These are phyloP conservation scores for Germaria angustata DNA, from an alignment of 2,888 invertebrate genomes.

Conservation along the genomic window DNA sequence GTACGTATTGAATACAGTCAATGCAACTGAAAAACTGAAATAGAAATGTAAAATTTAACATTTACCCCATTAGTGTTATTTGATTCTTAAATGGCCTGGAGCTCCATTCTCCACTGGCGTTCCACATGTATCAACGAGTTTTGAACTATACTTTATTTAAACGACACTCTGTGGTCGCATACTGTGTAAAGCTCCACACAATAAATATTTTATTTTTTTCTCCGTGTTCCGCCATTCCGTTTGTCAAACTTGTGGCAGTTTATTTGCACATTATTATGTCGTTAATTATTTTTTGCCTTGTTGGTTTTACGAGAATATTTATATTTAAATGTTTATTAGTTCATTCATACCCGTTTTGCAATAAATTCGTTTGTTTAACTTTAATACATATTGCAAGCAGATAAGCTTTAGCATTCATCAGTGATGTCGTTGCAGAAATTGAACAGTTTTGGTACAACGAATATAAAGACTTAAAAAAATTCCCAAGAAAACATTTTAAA, in stretches of 20 bases:
- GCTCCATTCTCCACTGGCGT: slow-evolving; percentile 6
- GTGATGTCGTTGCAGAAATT: background rate
- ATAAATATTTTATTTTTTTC: background rate
- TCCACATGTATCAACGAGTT: slow-evolving; percentile 4
- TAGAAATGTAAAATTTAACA: slow-evolving; percentile 8
- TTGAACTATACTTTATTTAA: slow-evolving; percentile 47
- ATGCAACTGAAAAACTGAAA: background rate
- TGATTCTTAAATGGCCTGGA: slow-evolving; percentile 10
- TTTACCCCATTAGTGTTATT: slow-evolving; percentile 43
- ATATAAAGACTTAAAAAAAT: background rate
- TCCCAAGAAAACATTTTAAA: too few species aligned
- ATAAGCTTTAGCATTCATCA: background rate
- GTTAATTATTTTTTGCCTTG: slow-evolving; percentile 69
- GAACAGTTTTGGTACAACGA: background rate
- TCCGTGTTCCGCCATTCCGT: slow-evolving; percentile 43
- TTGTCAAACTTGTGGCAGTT: slow-evolving; percentile 68
- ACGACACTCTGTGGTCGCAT: slow-evolving; percentile 40
- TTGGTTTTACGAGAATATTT: slow-evolving; percentile 54
- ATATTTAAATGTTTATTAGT: slow-evolving; percentile 36
- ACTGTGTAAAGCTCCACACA: slow-evolving; percentile 24
- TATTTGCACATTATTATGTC: slow-evolving; percentile 71
- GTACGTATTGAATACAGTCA: background rate
- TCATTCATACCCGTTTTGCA: background rate
- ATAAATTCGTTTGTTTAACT: background rate
- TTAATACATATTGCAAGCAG: background rate